Percentiles rank a stretch among this genome's conserved stretches.
Evolutionary conservation across 1,140 invertebrate species (phyloP).

Genomic region (Drosophila orena): DNA sequence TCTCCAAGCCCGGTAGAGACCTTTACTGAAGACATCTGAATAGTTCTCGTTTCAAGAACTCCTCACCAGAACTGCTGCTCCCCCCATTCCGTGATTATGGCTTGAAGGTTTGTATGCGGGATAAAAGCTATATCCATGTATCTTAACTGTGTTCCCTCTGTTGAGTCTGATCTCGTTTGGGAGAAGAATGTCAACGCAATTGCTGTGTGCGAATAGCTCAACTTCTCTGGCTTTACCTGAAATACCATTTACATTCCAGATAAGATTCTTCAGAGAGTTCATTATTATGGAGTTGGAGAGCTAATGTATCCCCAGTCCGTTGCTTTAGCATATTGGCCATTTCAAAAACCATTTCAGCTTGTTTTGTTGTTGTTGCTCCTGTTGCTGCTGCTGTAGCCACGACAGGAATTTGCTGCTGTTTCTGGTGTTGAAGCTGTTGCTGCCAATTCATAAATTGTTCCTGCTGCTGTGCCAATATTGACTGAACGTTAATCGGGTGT

Average conservation of each 20-base stretch:
- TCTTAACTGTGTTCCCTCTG: background rate
- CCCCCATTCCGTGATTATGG: background rate
- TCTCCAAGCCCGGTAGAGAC: background rate
- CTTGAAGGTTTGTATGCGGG: background rate
- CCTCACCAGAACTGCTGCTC: background rate
- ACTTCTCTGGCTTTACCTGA: background rate
- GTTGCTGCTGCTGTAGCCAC: background rate
- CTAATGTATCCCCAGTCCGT: background rate
- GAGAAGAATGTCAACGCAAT: background rate
- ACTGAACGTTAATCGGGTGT: background rate
- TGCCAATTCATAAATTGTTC: constrained; percentile 1
- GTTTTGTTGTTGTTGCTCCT: background rate
- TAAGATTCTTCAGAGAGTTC: background rate
- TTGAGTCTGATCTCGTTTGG: background rate
- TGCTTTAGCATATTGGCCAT: background rate
- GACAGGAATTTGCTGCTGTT: constrained; percentile 1
- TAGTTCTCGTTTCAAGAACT: background rate
- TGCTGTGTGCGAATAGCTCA: background rate
- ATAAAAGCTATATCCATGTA: background rate
- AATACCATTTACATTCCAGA: background rate
- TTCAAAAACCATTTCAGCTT: background rate
- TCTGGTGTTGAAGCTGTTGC: background rate
- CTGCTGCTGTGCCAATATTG: background rate
- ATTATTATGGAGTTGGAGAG: background rate
- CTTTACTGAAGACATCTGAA: background rate